These are phyloP conservation scores for Syritta pipiens DNA, from an alignment of 2,888 invertebrate species.

Conservation along the genomic window DNA sequence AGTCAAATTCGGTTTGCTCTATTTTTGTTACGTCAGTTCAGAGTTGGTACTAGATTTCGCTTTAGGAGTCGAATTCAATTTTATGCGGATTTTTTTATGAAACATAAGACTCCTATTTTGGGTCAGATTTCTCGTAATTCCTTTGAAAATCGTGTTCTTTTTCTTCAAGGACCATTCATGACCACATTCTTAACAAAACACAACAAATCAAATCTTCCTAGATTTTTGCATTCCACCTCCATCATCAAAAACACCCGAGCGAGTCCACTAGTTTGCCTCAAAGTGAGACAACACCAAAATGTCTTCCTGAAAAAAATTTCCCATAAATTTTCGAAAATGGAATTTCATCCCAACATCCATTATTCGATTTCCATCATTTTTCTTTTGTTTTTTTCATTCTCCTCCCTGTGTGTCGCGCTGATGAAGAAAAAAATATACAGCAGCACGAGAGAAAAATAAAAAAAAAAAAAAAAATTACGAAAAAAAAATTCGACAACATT, in stretches of 20 bases:
- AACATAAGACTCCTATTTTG: no score
- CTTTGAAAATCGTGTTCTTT: no score
- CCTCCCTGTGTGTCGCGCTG: slow-evolving; percentile 21
- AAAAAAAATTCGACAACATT: slow-evolving; percentile 14
- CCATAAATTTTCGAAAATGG: slow-evolving; percentile 41
- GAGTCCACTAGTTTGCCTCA: not conserved
- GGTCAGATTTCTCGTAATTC: no score
- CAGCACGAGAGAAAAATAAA: slow-evolving; percentile 2
- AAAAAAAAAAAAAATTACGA: slow-evolving; percentile 1
- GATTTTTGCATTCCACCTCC: no score
- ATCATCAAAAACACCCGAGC: not conserved
- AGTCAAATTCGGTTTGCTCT: no score
- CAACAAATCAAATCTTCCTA: no score
- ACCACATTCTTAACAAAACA: no score
- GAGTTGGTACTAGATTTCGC: no score
- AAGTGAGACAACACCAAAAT: slow-evolving; percentile 1
- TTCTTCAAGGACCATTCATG: no score
- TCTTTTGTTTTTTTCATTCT: slow-evolving; percentile 40
- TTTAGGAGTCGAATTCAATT: no score
- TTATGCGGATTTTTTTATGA: no score
- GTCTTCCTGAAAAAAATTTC: slow-evolving; percentile 24
- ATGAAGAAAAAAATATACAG: slow-evolving; percentile 23
- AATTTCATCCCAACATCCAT: slow-evolving; percentile 35
- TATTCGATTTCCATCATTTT: slow-evolving; percentile 46
- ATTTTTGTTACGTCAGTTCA: no score